phyloP scores from a whole-genome alignment of 2,888 invertebrate genomes.

The Sabellastarte sp. region DNA sequence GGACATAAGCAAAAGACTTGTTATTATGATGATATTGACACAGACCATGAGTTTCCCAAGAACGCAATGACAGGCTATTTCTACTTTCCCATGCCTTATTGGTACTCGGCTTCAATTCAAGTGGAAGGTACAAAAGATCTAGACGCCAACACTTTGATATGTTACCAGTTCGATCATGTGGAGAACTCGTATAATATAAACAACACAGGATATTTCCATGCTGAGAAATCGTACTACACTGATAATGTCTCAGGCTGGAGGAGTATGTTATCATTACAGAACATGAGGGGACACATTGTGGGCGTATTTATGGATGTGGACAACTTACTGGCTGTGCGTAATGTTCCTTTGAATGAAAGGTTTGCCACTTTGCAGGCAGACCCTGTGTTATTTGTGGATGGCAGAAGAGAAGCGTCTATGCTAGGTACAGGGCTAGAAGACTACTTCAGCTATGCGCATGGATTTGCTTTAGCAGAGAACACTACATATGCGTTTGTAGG shows the following conservation, averaged over 20 bases:
- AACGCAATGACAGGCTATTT: slow-evolving; percentile 25
- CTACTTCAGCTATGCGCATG: slow-evolving; percentile 36
- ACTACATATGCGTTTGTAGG: slow-evolving; percentile 32
- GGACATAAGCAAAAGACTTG: slow-evolving; percentile 20
- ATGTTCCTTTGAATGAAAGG: slow-evolving; percentile 19
- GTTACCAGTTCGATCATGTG: slow-evolving; percentile 19
- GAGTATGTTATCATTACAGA: slow-evolving; percentile 13
- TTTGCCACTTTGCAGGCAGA: slow-evolving; percentile 33
- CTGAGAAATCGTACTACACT: slow-evolving; percentile 17
- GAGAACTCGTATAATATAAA: slow-evolving; percentile 22
- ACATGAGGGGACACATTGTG: slow-evolving; percentile 30
- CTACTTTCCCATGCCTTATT: slow-evolving; percentile 32
- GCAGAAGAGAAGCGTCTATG: slow-evolving; percentile 17
- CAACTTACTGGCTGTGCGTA: slow-evolving; percentile 21
- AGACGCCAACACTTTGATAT: slow-evolving; percentile 11
- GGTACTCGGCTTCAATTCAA: slow-evolving; percentile 18
- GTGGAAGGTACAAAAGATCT: slow-evolving; percentile 18
- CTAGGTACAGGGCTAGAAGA: slow-evolving; percentile 33
- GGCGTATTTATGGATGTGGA: slow-evolving; percentile 26
- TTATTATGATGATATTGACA: slow-evolving; percentile 7
- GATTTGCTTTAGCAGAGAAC: slow-evolving; percentile 32
- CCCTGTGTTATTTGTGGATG: slow-evolving; percentile 25
- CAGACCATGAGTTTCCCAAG: background rate
- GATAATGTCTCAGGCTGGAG: slow-evolving; percentile 22
- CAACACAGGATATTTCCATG: slow-evolving; percentile 27